Base-by-base conservation (phyloP, 2,797 vertebrate species). In the Chaenodraco wilsoni region DNA sequence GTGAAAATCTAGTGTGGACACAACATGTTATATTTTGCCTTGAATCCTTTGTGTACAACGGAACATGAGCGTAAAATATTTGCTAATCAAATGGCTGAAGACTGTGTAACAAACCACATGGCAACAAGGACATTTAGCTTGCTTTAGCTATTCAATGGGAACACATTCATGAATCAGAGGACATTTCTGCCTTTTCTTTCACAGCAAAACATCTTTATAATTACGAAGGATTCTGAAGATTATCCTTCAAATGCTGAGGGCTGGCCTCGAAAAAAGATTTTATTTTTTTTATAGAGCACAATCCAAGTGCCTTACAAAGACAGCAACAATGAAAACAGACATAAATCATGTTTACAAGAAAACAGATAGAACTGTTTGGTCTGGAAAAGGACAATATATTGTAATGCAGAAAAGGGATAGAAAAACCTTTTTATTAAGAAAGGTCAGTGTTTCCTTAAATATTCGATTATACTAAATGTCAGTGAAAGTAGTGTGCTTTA, bases 131-230 rank as follows among this genome's bases (percentile, higher is more conserved):
- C 66, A 51, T 69, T 77, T n/a, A 52, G 46, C 40, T 72, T 37
- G 37, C 50, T 79, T 73, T 50, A 52, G 65, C 56, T 57, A 52
- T 73, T 74, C 69, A 80, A 72, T 74, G 46, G 46, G 45, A 81
- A 59, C 51, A 45, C 50, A 74, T 45, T 67, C 44, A 79, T 76
- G 49, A 63, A 83, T 72, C 43, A n/a, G 37, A 59, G 15, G 50
- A 68, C 50, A 37, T 73, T 72, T 48, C 51, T 56, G 48, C 12
- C 16, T 76, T 76, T 52, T 62, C 61, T 81, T 56, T 78, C 80
- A 27, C 27, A 5, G 27, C 51, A 57, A 57, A 65, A 66, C 31
- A 52, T 40, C 56, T 17, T 48, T 19, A 48, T 58, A 4, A 21
- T 77, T 61, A 56, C 21, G 17, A 74, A 57, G 62, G 10, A 41